Conservation (phyloP, 2,113 vertebrate genomes). For the Shinisaurus crocodilurus region DNA sequence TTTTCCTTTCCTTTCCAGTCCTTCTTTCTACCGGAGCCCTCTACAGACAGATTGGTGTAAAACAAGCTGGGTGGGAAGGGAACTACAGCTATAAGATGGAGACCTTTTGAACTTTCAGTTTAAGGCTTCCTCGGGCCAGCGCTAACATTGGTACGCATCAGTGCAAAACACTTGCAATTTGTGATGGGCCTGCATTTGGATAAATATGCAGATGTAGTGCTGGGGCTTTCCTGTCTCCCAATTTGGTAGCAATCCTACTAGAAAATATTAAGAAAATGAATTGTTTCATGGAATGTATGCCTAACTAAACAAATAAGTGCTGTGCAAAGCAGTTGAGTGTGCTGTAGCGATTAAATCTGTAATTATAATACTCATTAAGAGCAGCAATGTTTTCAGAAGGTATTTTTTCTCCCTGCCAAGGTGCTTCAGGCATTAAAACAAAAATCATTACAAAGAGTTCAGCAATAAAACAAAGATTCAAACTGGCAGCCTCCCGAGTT, state of each 20-base stretch:
- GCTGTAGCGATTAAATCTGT: constrained; percentile 25
- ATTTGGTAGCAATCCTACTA: neutral
- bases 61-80: neutral
- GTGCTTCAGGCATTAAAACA: constrained; percentile 38
- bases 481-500: constrained; percentile 28
- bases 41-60: neutral
- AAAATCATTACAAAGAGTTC: constrained; percentile 50
- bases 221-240: neutral
- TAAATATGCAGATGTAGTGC: neutral
- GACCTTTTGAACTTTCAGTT: neutral
- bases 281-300: neutral
- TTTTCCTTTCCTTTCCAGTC: neutral
- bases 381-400: constrained; percentile 43
- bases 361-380: constrained; percentile 61
- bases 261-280: neutral
- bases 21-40: neutral
- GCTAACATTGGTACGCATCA: neutral
- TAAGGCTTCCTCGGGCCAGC: neutral
- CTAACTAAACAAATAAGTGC: constrained; percentile 25
- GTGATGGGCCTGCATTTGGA: neutral
- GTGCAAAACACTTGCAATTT: neutral
- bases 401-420: constrained; percentile 42
- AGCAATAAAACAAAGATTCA: constrained; percentile 56
- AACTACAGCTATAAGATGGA: neutral
- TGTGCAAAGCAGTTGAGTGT: constrained; percentile 26